Percentiles rank a stretch among this genome's conserved stretches.
Conservation (phyloP, 2,113 vertebrate genomes). For the Rhombomys opimus region DNA sequence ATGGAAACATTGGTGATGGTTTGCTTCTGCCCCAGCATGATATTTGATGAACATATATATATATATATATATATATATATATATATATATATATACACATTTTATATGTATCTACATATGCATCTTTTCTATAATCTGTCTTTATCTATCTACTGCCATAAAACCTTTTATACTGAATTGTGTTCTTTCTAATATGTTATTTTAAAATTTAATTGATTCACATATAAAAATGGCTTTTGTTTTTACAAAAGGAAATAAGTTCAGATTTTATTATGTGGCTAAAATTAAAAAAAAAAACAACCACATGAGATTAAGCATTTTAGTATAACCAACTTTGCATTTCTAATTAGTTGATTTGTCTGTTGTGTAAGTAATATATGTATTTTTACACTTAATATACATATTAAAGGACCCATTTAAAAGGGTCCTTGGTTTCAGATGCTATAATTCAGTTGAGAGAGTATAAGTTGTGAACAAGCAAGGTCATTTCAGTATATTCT, state of each 20-base stretch:
- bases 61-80: not conserved
- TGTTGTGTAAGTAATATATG: not conserved
- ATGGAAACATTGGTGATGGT: not conserved
- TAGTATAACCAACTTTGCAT: not conserved
- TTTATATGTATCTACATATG: too few species aligned
- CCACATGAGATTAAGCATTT: not conserved
- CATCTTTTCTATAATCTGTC: not conserved
- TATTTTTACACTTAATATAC: not conserved
- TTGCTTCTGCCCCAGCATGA: not conserved
- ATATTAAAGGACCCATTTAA: not conserved
- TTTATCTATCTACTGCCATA: not conserved
- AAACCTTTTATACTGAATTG: not conserved
- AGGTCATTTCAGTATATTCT: not conserved
- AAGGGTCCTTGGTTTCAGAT: not conserved
- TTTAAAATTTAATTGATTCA: not conserved
- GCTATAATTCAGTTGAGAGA: not conserved
- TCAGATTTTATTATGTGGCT: not conserved
- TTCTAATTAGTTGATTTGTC: not conserved
- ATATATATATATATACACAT: not conserved
- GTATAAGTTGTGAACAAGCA: not conserved
- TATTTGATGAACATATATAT: not conserved
- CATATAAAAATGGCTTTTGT: not conserved
- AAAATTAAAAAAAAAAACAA: not conserved
- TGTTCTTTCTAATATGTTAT: not conserved
- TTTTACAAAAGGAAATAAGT: conserved; percentile 29